phyloP scores from a whole-genome alignment of 2,113 vertebrate genomes.

The Cnemophilus loriae region DNA sequence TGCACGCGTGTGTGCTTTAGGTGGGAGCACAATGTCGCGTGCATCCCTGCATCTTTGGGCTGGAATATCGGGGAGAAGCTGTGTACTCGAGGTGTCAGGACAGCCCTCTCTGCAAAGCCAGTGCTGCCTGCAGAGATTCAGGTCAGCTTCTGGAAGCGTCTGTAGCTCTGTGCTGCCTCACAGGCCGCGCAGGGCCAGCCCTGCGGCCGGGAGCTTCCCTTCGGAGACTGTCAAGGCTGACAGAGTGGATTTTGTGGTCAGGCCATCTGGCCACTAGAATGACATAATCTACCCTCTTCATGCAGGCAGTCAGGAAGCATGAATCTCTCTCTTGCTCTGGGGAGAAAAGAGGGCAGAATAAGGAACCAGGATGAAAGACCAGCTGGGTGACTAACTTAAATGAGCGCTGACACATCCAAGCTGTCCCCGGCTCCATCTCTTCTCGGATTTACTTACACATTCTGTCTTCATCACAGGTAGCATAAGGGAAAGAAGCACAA shows the following conservation, averaged over 20 bases:
- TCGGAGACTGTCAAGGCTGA: background rate
- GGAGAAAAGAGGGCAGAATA: background rate
- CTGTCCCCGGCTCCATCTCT: background rate
- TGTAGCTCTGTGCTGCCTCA: background rate
- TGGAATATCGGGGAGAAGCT: background rate
- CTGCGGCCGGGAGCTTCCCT: background rate
- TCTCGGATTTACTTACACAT: background rate
- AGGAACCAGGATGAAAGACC: background rate
- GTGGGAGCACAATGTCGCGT: rapidly evolving
- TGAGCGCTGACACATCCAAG: background rate
- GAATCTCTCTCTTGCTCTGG: background rate
- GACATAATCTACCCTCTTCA: background rate
- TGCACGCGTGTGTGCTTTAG: rapidly evolving
- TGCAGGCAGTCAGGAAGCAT: background rate
- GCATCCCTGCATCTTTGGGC: background rate
- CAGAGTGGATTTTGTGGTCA: background rate
- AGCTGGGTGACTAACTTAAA: background rate
- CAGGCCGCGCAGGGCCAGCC: background rate
- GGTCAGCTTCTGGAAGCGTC: background rate
- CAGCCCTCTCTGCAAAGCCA: background rate
- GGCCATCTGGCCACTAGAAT: background rate
- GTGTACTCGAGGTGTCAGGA: background rate
- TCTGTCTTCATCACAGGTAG: background rate
- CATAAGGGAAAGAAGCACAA: background rate
- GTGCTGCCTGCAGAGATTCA: background rate